Base-by-base conservation (phyloP, 2,888 invertebrate genomes). In the Limnephilus lunatus region DNA sequence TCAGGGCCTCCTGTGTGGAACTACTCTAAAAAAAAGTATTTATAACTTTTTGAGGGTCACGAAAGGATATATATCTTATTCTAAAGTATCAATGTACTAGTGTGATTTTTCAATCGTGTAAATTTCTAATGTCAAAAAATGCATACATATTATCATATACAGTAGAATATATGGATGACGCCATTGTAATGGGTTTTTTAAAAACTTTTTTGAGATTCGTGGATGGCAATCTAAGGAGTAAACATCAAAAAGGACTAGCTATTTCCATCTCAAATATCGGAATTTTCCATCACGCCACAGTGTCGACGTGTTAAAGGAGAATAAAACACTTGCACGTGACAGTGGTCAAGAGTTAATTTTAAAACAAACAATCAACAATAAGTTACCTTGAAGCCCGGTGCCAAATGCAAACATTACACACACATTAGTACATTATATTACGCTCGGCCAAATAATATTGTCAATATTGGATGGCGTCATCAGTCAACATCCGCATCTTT, bases 341-440 rank as follows among this genome's bases (percentile, higher is more conserved):
- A 68, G 68, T 68, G 25, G 68, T 68, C 68, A 68, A 68, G 68
- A 68, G 25, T 85, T 11, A 35, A 39, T 85, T 86, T 48, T 44
- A 30, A 53, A 87, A 48, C 31, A 48, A n/a, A 53, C 87, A 87
- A 68, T 68, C 44, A 53, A 31, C 4, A 48, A 53, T 12, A 30
- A 53, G 31, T 87, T 87, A 19, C 87, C 53, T 87, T 87, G 48
- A 31, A 53, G 44, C 68, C 30, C 12, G 30, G 32, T 83, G 86
- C 86, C n/a, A 44, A 86, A 86, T 30, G 68, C 68, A 87, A 87
- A 87, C 53, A 87, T 53, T 48, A 53, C 53, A 53, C 53, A 53
- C 30, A 87, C n/a, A 35, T 83, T 44, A 68, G 68, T 68, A 83
- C 32, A 25, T 35, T 83, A 35, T 9, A 83, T 83, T 83, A 83